A percentile compares a stretch with the other conserved stretches of the same genome.
Evolutionary conservation across 2,113 vertebrate species (phyloP).

Genomic region (Recurvirostra avosetta): DNA sequence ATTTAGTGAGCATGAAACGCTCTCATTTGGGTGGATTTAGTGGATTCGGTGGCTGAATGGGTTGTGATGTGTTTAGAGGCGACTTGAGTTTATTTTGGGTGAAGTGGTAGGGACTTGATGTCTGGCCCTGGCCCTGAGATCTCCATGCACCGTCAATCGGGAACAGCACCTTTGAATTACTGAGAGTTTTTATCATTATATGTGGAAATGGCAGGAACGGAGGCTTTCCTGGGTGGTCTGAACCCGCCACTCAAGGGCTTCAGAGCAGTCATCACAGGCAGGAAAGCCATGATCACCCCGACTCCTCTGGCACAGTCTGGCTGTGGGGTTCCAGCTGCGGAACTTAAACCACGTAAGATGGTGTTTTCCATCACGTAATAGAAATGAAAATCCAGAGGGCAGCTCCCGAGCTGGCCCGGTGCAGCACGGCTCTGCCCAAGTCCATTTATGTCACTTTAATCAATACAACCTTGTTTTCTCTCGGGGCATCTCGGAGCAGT

Average conservation of each 20-base stretch:
- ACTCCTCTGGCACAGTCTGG: not conserved
- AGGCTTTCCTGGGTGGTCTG: not conserved
- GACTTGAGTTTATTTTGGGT: not conserved
- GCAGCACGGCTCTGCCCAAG: not conserved
- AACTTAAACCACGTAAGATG: accelerated
- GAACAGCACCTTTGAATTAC: not conserved
- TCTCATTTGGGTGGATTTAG: not conserved
- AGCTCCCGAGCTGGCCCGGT: accelerated
- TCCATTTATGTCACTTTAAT: not conserved
- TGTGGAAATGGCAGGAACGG: not conserved
- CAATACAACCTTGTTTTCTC: not conserved
- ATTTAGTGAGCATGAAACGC: not conserved
- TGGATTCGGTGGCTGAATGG: not conserved
- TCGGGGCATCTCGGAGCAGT: not conserved
- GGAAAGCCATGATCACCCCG: not conserved
- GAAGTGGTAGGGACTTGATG: not conserved
- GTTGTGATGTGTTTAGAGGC: not conserved
- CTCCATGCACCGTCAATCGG: accelerated
- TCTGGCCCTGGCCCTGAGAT: not conserved
- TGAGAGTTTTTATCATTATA: not conserved
- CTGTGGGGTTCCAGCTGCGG: not conserved
- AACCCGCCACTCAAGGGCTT: accelerated
- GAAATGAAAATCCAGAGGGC: not conserved
- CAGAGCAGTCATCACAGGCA: not conserved
- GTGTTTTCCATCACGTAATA: not conserved